phyloP scores from a whole-genome alignment of 2,888 invertebrate species.

The Danaus chrysippus region DNA sequence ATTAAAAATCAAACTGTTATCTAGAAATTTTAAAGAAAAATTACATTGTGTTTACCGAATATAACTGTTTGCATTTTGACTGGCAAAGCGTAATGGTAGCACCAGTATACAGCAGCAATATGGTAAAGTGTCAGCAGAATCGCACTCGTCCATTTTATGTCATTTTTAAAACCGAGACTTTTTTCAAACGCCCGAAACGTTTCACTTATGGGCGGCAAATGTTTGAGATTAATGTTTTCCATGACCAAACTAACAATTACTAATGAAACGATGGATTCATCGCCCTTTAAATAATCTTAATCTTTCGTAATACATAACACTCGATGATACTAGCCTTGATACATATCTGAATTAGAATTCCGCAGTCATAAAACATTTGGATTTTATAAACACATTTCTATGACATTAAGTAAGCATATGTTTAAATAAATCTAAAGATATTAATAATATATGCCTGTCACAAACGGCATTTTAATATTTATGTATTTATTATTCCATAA shows the following conservation, averaged over 20 bases:
- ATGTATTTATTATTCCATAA: too few species aligned
- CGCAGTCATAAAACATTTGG: not conserved
- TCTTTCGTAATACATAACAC: conserved; percentile 21
- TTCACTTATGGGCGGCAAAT: conserved; percentile 45
- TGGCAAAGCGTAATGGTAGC: conserved; percentile 60
- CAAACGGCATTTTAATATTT: too few species aligned
- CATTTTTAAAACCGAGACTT: conserved; percentile 63
- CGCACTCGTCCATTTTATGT: conserved; percentile 65
- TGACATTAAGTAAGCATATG: too few species aligned
- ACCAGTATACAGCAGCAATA: conserved; percentile 62
- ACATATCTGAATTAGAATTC: conserved; percentile 12
- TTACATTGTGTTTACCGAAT: conserved; percentile 49
- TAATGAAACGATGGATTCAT: not conserved
- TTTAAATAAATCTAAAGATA: too few species aligned
- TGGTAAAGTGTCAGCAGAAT: conserved; percentile 61
- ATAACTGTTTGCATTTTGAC: conserved; percentile 67
- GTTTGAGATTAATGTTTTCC: conserved; percentile 40
- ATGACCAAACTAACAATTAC: conserved; percentile 27
- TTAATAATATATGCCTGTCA: too few species aligned
- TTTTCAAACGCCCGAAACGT: conserved; percentile 57
- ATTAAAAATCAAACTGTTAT: not conserved
- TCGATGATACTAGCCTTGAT: conserved; percentile 8
- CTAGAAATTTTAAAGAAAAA: not conserved
- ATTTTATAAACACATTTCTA: too few species aligned
- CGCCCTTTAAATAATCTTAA: conserved; percentile 17